Base-by-base conservation (phyloP, 2,888 invertebrate genomes). In the Drosophila fulvimacula region DNA sequence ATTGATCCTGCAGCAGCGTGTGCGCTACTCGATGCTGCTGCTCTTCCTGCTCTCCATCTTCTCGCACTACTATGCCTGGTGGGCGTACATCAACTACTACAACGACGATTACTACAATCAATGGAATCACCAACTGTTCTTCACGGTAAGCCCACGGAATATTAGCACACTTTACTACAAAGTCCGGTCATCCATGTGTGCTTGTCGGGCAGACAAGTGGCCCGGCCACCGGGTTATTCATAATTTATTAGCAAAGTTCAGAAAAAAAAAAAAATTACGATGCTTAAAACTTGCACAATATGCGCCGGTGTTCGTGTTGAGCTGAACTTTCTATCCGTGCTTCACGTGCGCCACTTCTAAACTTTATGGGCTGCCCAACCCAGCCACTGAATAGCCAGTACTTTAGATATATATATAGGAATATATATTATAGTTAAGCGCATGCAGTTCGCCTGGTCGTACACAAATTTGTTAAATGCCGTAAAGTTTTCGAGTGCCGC, bases 21-120 rank as follows among this genome's bases (percentile, higher is more conserved):
- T 95, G 32, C 93, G 95, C 70, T 93, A 93, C 74, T 93, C 93
- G n/a, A 95, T 95, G 95, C 90, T 94, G 61, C 78, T 95, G 48
- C 92, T 95, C n/a, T 95, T 95, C 83, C 88, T 93, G 36, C 92
- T 94, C 34, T 94, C 95, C 17, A 93, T 95, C 76, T 95, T 95
- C 89, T 94, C 95, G 5, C 95, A 95, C 82, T 95, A 95, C 82
- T 95, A 95, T 81, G 94, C 95, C 2, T 95, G 95, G 94, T 95
- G 95, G 95, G 94, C 94, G 53, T 95, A 94, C 77, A 94, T 95
- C 69, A 95, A 95, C 91, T 95, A 95, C 86, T 95, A 95, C 93
- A 95, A 95, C 81, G 95, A 95, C 75, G 95, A 95, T 73, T 95
- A 94, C 87, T 95, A 95, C 90, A 93, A 93, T 32, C 95, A 95